Evolutionary conservation across 2,113 vertebrate species (phyloP).

Genomic region (Silurus asotus): DNA sequence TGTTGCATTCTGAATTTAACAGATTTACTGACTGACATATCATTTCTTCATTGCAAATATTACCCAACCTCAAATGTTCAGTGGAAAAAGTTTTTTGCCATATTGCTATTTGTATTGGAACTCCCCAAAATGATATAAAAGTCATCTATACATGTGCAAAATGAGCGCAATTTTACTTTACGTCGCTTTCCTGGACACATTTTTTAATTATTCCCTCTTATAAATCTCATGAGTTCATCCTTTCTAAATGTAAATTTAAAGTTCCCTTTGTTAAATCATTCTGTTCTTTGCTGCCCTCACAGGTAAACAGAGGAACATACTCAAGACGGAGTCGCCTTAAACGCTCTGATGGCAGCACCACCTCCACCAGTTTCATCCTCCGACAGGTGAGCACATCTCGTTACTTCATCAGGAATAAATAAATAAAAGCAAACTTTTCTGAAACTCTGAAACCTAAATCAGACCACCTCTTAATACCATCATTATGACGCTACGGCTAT

Average conservation of each 20-base stretch:
- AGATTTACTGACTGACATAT: background rate
- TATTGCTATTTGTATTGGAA: background rate
- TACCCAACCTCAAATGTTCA: too few species aligned
- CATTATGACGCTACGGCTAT: too few species aligned
- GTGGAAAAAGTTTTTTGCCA: background rate
- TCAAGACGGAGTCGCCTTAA: slow-evolving; percentile 78
- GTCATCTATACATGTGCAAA: too few species aligned
- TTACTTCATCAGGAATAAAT: slow-evolving; percentile 44
- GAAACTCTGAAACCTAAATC: too few species aligned
- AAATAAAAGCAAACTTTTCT: too few species aligned
- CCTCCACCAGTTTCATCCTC: slow-evolving; percentile 84
- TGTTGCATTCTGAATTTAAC: background rate
- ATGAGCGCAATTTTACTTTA: too few species aligned
- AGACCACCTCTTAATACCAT: too few species aligned
- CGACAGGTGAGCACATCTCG: slow-evolving; percentile 46
- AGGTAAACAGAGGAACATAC: slow-evolving; percentile 74
- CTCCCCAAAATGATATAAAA: background rate
- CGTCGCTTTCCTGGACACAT: background rate
- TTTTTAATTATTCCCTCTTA: slow-evolving; percentile 51
- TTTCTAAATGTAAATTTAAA: slow-evolving; percentile 5
- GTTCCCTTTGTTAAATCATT: slow-evolving; percentile 19
- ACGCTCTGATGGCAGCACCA: slow-evolving; percentile 76
- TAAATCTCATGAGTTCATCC: background rate
- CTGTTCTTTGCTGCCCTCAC: slow-evolving; percentile 22
- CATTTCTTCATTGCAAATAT: too few species aligned